Evolutionary conservation across 2,888 invertebrate species (phyloP).

Genomic region (Ennomos erosarius): DNA sequence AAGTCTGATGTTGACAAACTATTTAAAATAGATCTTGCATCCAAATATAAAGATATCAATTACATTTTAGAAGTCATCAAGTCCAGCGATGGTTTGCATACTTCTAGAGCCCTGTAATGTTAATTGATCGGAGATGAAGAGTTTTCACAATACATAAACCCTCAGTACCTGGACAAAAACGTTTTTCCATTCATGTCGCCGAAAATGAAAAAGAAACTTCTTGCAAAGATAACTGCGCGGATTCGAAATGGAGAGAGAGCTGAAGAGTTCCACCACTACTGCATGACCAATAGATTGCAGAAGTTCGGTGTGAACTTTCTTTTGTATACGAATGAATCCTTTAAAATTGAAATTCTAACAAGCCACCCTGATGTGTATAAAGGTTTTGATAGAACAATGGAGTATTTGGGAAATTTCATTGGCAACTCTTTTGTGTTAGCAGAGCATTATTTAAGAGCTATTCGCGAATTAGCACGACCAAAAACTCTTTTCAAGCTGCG

Average conservation of each 20-base stretch:
- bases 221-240: constrained; percentile 50
- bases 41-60: constrained; percentile 13
- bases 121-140: constrained; percentile 58
- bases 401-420: constrained; percentile 44
- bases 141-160: constrained; percentile 53
- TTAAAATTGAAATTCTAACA: constrained; percentile 53
- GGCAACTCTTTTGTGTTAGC: constrained; percentile 47
- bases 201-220: constrained; percentile 64
- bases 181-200: constrained; percentile 65
- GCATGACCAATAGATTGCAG: constrained; percentile 43
- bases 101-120: constrained; percentile 61
- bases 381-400: constrained; percentile 12
- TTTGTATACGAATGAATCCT: constrained; percentile 52
- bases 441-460: constrained; percentile 21
- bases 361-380: constrained; percentile 6
- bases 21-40: constrained; percentile 36
- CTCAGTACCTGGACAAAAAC: constrained; percentile 55
- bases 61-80: constrained; percentile 21
- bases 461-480: not conserved
- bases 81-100: constrained; percentile 34
- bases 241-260: constrained; percentile 52
- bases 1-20: constrained; percentile 28
- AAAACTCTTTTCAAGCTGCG: constrained; percentile 19
- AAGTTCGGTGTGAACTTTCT: constrained; percentile 59
- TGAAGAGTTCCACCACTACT: constrained; percentile 58